A percentile compares a stretch with the other conserved stretches of the same genome.
These are phyloP conservation scores for Drosophila anomalata DNA, from an alignment of 2,888 invertebrate genomes.

Conservation along the genomic window DNA sequence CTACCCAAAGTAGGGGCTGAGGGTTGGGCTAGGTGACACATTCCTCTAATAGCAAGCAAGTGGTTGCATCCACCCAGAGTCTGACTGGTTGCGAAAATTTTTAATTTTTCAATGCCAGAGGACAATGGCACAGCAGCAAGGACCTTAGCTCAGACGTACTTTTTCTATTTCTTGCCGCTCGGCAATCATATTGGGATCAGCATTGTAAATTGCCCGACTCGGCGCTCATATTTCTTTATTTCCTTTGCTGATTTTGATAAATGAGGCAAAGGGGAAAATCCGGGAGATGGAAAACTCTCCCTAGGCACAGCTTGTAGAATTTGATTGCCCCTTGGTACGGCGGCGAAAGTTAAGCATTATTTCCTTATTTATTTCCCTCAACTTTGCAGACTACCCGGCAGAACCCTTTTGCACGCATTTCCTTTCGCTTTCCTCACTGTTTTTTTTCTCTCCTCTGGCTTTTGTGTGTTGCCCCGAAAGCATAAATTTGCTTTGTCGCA, in stretches of 20 bases:
- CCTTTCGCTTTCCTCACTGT: conserved; percentile 25
- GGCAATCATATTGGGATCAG: conserved; percentile 45
- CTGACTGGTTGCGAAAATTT: conserved; percentile 37
- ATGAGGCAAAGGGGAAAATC: conserved; percentile 25
- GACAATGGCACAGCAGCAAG: conserved; percentile 6
- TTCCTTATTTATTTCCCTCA: conserved; percentile 72
- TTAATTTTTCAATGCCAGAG: conserved; percentile 38
- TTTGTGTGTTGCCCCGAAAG: conserved; percentile 40
- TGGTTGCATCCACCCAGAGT: conserved; percentile 25
- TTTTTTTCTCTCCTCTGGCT: conserved; percentile 13
- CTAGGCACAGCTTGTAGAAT: conserved; percentile 39
- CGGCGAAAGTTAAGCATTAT: conserved; percentile 64
- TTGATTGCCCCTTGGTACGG: conserved; percentile 46
- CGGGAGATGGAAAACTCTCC: conserved; percentile 13
- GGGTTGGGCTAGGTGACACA: conserved; percentile 27
- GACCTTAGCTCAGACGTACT: background rate
- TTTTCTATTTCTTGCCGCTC: conserved; percentile 10
- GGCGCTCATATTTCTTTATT: conserved; percentile 45
- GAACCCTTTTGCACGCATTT: conserved; percentile 46
- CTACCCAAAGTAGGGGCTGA: background rate
- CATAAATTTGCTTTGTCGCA: conserved; percentile 65
- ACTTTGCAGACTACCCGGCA: conserved; percentile 21
- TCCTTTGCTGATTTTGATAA: conserved; percentile 47
- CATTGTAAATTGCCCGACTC: conserved; percentile 38
- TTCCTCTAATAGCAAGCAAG: conserved; percentile 27